A percentile compares a stretch with the other conserved stretches of the same genome.
Conservation (phyloP, 1,140 invertebrate genomes). For the Leptoteleia sp. region DNA sequence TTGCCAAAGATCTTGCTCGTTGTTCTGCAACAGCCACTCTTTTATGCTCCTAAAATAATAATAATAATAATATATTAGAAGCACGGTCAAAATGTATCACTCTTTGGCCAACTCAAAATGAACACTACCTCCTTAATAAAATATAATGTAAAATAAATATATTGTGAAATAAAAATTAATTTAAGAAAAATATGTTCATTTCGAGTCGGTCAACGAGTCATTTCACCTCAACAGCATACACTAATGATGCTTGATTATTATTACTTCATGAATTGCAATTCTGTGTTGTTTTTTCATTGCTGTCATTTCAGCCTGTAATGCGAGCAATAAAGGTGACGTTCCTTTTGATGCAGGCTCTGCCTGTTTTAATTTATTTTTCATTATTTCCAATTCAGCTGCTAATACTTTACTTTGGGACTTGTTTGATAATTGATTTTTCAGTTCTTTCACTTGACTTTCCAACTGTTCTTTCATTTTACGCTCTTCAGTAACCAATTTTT, state of each 20-base stretch:
- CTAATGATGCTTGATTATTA: background rate
- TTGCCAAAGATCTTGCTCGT: constrained; percentile 84
- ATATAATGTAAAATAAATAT: no score
- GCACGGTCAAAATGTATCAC: no score
- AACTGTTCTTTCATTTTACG: constrained; percentile 83
- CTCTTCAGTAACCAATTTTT: constrained; percentile 84
- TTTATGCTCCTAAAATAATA: constrained; percentile 82
- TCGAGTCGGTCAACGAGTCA: no score
- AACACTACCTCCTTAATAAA: no score
- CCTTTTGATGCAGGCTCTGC: constrained; percentile 83
- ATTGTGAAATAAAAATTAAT: no score
- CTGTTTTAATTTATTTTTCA: constrained; percentile 84
- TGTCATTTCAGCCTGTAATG: constrained; percentile 87
- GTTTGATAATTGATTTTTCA: constrained; percentile 80
- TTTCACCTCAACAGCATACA: no score
- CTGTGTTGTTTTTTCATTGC: constrained; percentile 87
- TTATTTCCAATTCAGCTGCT: constrained; percentile 85
- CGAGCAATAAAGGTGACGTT: constrained; percentile 84
- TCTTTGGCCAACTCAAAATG: no score
- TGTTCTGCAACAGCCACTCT: constrained; percentile 86
- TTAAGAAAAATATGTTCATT: no score
- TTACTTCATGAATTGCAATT: constrained; percentile 84
- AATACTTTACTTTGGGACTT: constrained; percentile 83
- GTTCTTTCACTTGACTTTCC: constrained; percentile 82
- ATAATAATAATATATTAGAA: no score